A percentile compares a stretch with the other conserved stretches of the same genome.
These are phyloP conservation scores for Dysmachus trigonus DNA, from an alignment of 2,888 invertebrate species.

Conservation along the genomic window DNA sequence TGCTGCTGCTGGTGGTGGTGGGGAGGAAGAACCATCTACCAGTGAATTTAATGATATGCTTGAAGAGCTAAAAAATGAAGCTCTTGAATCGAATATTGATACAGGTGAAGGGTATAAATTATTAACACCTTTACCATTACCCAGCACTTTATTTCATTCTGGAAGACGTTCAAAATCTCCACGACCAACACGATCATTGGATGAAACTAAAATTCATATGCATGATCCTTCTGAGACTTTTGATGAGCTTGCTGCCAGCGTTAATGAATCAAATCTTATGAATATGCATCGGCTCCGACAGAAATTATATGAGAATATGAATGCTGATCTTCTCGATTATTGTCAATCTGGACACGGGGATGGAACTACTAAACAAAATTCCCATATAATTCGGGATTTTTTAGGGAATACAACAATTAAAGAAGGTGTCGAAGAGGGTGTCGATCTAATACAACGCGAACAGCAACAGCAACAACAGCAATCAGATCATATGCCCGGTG, in stretches of 20 bases:
- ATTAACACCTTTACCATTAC: conserved; percentile 9
- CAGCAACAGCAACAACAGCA: conserved; percentile 58
- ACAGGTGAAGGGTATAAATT: conserved; percentile 27
- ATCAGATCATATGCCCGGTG: conserved; percentile 41
- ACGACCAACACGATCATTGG: conserved; percentile 19
- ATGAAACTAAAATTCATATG: not conserved
- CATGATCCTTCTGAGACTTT: conserved; percentile 7
- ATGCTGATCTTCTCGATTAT: conserved; percentile 27
- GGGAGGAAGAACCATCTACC: conserved; percentile 46
- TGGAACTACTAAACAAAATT: conserved; percentile 30
- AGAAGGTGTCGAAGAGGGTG: conserved; percentile 74
- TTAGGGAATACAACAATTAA: conserved; percentile 73
- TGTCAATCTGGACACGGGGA: conserved; percentile 5
- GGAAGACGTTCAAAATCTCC: conserved; percentile 39
- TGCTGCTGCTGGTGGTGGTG: too few species aligned
- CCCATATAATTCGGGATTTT: conserved; percentile 69
- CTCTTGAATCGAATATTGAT: conserved; percentile 49
- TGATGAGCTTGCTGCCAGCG: conserved; percentile 47
- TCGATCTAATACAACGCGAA: conserved; percentile 66
- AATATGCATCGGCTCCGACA: conserved; percentile 42
- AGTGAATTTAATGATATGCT: conserved; percentile 55
- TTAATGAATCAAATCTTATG: conserved; percentile 46
- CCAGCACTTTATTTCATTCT: not conserved
- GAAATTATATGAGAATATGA: conserved; percentile 16
- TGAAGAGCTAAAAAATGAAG: conserved; percentile 56